Evolutionary conservation across 2,113 vertebrate genomes (phyloP), one percentile per base, ranked within the genome.

Genomic region (Hippolais icterina): DNA sequence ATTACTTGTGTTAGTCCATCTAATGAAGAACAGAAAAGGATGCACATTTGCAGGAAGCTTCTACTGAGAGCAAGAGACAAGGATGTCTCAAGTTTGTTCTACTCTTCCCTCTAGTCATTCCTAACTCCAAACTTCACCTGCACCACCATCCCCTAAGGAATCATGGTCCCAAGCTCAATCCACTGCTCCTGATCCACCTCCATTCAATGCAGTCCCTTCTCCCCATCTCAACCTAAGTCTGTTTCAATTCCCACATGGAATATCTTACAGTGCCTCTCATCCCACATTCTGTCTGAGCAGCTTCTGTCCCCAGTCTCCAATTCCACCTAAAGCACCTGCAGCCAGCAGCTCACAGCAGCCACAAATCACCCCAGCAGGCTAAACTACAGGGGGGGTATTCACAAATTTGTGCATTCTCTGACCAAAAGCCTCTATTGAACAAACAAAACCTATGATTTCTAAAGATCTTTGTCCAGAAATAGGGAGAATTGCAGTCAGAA

Each of bases 221-320:
- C 60, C 19, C 29, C 10, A 0, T 12, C 16, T 65, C 74, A 93
- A 15, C 9, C 23, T 70, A 49, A 53, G 0, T 6, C n/a, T 4
- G 1, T 49, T 87, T 53, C 17, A 42, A 18, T 46, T 84, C 74
- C 41, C 37, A 65, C 35, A 6, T 5, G 28, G 46, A 65, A 57
- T 24, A 57, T 31, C 4, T 33, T 9, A 16, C 0, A 22, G n/a
- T 1, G 9, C 9, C 35, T 37, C 23, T 15, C 19, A 44, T 37
- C 47, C 27, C 56, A 61, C 5, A 31, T 35, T 33, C 21, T 44
- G 13, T 33, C 4, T 6, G 9, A 59, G 23, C n/a, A 57, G 31
- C 49, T 70, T 44, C 69, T 54, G 39, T 15, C 17, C 27, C 28
- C 0, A 49, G 3, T 44, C n/a, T 49, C n/a, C 1, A 2, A 42